Evolutionary conservation across 2,113 vertebrate species (phyloP).

Genomic region (Ammospiza nelsoni): DNA sequence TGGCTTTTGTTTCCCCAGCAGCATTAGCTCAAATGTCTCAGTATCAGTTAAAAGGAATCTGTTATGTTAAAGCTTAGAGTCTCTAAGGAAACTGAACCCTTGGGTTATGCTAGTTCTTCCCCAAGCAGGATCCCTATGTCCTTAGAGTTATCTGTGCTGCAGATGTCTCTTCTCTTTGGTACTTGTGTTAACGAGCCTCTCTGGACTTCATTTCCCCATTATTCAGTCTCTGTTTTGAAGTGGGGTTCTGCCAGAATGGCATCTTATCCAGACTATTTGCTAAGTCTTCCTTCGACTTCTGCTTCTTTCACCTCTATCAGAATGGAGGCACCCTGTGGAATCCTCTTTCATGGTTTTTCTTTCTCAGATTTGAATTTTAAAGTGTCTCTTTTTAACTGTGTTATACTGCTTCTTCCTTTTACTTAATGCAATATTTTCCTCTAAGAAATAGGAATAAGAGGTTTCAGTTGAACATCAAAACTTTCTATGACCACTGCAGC

Average conservation of each 20-base stretch:
- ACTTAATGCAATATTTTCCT: background rate
- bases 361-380: background rate
- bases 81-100: background rate
- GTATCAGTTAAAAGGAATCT: conserved; percentile 1
- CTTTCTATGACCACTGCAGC: background rate
- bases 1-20: conserved; percentile 1
- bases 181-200: conserved; percentile 53
- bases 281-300: background rate
- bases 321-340: background rate
- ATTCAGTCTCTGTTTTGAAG: conserved; percentile 8
- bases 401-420: background rate
- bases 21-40: background rate
- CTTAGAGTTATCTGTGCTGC: conserved; percentile 37
- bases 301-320: background rate
- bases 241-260: background rate
- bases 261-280: background rate
- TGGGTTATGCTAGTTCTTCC: conserved; percentile 13
- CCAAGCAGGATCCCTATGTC: conserved; percentile 13
- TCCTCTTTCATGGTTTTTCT: background rate
- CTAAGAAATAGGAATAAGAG: background rate
- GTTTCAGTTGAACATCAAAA: background rate
- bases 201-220: conserved; percentile 24
- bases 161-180: conserved; percentile 38
- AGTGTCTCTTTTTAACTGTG: background rate
- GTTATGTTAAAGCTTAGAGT: background rate